Evolutionary conservation across 2,888 invertebrate genomes (phyloP), one percentile per base, ranked within the genome.

Genomic region (Lochmaea capreae): DNA sequence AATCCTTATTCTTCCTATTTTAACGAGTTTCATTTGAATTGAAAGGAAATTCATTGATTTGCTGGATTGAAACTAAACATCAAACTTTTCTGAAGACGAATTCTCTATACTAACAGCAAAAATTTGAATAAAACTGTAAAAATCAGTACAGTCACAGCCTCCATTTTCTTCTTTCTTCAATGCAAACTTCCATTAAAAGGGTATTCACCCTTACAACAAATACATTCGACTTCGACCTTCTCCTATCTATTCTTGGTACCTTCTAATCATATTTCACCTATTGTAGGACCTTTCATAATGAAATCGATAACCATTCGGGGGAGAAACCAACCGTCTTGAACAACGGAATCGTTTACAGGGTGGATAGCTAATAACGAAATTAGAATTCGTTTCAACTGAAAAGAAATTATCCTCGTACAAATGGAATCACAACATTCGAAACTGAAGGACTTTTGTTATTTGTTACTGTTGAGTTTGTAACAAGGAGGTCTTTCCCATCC

Each of bases 271-370:
- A 59, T 59, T 58, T 59, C n/a, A 59, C 59, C 59, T 59, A 59
- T 59, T 59, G 59, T 59, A 14, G 14, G n/a, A 6, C 39, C 33
- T 26, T 59, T 49, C 14, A 39, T 46, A 58, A n/a, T 42, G 33
- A 66, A 65, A 33, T 42, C 65, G 46, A 71, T 65, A 49, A 57
- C 12, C 49, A 18, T 59, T 57, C 46, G 65, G 39, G 52, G 52
- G 52, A 18, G 52, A 16, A 54, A 2, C 16, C n/a, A 14, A n/a
- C 12, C 26, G 33, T 59, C 59, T 59, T 54, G 58, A 65, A 65
- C 58, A 71, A 62, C 65, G 65, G 57, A 58, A 16, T 10, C 22
- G 14, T 12, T 57, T 65, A 65, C 71, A 65, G 58, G 59, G 46
- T 58, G 26, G 49, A 54, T 54, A 16, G 8, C 16, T 16, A 54